Evolutionary conservation across 2,797 vertebrate genomes (phyloP).

Genomic region (Gymnodraco acuticeps): DNA sequence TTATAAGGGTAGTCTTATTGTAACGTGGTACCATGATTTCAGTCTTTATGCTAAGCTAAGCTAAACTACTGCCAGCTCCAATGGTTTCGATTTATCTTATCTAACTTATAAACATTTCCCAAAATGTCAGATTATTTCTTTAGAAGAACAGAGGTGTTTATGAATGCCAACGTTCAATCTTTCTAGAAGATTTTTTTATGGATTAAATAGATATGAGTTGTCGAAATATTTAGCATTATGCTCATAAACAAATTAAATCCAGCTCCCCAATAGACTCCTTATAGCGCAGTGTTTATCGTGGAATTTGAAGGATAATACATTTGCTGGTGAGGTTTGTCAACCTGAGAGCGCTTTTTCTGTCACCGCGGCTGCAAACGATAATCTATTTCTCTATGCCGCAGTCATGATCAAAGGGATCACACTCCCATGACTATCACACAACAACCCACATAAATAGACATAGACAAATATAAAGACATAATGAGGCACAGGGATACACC

Average conservation of each 20-base stretch:
- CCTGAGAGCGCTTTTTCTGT: slow-evolving; percentile 65
- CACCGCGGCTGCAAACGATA: slow-evolving; percentile 60
- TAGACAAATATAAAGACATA: slow-evolving; percentile 45
- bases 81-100: too few species aligned
- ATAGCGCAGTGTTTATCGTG: slow-evolving; percentile 32
- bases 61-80: too few species aligned
- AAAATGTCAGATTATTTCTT: too few species aligned
- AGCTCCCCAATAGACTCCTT: slow-evolving; percentile 26
- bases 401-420: slow-evolving; percentile 72
- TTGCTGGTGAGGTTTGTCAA: slow-evolving; percentile 65
- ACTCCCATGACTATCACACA: slow-evolving; percentile 65
- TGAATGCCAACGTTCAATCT: slow-evolving; percentile 10
- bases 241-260: slow-evolving; percentile 48
- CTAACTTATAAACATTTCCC: too few species aligned
- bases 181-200: slow-evolving; percentile 19
- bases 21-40: not conserved
- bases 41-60: not conserved
- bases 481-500: slow-evolving; percentile 22
- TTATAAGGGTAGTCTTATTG: too few species aligned
- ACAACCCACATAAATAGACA: slow-evolving; percentile 35
- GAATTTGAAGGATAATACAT: slow-evolving; percentile 66
- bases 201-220: slow-evolving; percentile 43
- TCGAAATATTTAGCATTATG: slow-evolving; percentile 43
- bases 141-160: too few species aligned
- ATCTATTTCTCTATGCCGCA: slow-evolving; percentile 75